Evolutionary conservation across 2,888 invertebrate genomes (phyloP).

Genomic region (Frankliniella intonsa): DNA sequence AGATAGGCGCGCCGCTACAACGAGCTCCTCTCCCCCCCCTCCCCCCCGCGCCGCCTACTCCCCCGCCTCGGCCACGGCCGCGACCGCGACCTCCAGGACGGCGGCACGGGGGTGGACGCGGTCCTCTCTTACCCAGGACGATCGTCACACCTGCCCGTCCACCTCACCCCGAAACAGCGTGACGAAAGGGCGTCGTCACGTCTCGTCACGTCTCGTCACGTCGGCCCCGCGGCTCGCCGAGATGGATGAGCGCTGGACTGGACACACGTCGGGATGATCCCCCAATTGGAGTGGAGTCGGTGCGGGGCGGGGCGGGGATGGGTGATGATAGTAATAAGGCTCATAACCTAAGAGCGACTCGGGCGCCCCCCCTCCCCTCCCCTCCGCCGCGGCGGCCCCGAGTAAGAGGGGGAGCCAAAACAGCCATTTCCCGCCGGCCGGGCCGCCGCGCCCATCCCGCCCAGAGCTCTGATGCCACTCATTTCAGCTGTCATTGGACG

Average conservation of each 20-base stretch:
- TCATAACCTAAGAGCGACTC: not conserved
- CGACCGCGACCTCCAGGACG: not conserved
- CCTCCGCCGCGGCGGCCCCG: not conserved
- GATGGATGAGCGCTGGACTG: too few relatives aligned
- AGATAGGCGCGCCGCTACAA: not conserved
- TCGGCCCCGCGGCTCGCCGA: too few relatives aligned
- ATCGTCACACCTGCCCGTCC: too few relatives aligned
- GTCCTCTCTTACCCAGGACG: too few relatives aligned
- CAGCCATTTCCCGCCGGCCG: not conserved
- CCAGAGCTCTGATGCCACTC: not conserved
- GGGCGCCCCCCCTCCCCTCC: not conserved
- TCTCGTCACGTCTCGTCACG: too few relatives aligned
- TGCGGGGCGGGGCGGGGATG: not conserved
- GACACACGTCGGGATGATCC: too few relatives aligned
- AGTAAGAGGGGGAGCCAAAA: not conserved
- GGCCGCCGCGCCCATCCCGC: not conserved
- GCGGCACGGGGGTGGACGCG: too few relatives aligned
- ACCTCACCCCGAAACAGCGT: too few relatives aligned
- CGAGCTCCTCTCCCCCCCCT: not conserved
- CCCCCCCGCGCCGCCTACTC: not conserved
- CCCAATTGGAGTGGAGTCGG: too few relatives aligned
- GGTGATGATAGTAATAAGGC: conserved; percentile 7
- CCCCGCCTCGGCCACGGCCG: too few relatives aligned
- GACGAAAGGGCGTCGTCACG: too few relatives aligned
- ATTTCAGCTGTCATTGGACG: not conserved